Evolutionary conservation across 2,888 invertebrate species (phyloP).

Genomic region (Drepana falcataria): DNA sequence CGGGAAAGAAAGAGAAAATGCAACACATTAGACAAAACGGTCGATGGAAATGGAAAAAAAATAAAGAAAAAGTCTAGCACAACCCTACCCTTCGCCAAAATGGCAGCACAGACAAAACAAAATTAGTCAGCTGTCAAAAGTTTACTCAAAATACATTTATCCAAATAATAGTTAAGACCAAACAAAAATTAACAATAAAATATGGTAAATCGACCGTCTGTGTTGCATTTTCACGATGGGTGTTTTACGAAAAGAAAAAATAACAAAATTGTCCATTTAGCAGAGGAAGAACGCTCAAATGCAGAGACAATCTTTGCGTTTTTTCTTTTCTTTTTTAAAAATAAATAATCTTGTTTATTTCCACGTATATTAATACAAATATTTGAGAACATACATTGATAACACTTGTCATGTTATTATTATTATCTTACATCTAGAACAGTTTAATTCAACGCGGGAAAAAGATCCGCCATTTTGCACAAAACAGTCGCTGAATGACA

Average conservation of each 20-base stretch:
- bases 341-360: slow-evolving; percentile 25
- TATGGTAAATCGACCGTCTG: slow-evolving; percentile 61
- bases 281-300: slow-evolving; percentile 1
- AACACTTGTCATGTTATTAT: slow-evolving; percentile 28
- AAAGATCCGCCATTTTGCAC: no score
- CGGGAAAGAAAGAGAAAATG: slow-evolving; percentile 77
- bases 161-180: slow-evolving; percentile 15
- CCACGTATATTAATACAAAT: slow-evolving; percentile 62
- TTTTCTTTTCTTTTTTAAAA: slow-evolving; percentile 13
- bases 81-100: slow-evolving; percentile 58
- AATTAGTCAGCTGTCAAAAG: slow-evolving; percentile 31
- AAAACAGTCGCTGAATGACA: no score
- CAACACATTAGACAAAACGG: slow-evolving; percentile 71
- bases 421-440: neutral
- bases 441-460: no score
- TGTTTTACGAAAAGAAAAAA: slow-evolving; percentile 12
- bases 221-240: slow-evolving; percentile 75
- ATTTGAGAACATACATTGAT: slow-evolving; percentile 7
- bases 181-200: slow-evolving; percentile 16
- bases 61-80: slow-evolving; percentile 18
- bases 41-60: slow-evolving; percentile 35
- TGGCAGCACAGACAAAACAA: slow-evolving; percentile 72
- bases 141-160: slow-evolving; percentile 14
- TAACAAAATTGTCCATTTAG: slow-evolving; percentile 30
- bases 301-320: slow-evolving; percentile 22